Conservation (phyloP, 1,140 invertebrate genomes). For the Pseudomyrmex sp. region DNA sequence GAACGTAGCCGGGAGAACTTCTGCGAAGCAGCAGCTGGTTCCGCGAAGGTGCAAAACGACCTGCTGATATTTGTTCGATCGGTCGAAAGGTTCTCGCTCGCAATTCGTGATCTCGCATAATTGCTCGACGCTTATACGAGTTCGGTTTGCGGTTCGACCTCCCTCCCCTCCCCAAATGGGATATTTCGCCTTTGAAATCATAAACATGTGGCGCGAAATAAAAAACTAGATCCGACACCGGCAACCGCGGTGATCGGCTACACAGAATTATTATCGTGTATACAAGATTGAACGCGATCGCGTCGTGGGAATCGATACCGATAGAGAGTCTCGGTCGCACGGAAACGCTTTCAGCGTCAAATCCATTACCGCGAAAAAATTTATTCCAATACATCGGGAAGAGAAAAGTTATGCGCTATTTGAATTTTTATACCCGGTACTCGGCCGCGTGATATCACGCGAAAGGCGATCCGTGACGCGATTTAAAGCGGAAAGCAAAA, state of each 20-base stretch:
- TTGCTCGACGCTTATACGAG: neutral
- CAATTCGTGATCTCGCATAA: neutral
- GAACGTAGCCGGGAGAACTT: too few relatives aligned
- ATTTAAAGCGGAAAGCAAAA: conserved; percentile 6
- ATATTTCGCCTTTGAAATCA: too few relatives aligned
- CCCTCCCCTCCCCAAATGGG: too few relatives aligned
- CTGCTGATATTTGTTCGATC: neutral
- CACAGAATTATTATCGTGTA: neutral
- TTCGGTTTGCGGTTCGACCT: neutral
- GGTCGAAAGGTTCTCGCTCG: neutral
- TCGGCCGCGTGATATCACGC: neutral
- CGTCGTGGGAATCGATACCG: conserved; percentile 39
- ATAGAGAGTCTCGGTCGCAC: neutral
- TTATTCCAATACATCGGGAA: neutral
- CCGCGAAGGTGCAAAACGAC: neutral
- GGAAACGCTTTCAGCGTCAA: conserved; percentile 16
- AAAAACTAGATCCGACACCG: conserved; percentile 1
- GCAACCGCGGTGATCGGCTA: neutral
- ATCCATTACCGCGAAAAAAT: conserved; percentile 31
- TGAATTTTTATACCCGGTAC: neutral
- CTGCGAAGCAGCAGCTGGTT: neutral
- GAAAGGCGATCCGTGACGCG: neutral
- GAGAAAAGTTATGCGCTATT: conserved; percentile 31
- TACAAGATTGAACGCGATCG: neutral
- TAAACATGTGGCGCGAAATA: neutral